A percentile compares a stretch with the other conserved stretches of the same genome.
These are phyloP conservation scores for Meloe dianella DNA, from an alignment of 2,888 invertebrate species.

Conservation along the genomic window DNA sequence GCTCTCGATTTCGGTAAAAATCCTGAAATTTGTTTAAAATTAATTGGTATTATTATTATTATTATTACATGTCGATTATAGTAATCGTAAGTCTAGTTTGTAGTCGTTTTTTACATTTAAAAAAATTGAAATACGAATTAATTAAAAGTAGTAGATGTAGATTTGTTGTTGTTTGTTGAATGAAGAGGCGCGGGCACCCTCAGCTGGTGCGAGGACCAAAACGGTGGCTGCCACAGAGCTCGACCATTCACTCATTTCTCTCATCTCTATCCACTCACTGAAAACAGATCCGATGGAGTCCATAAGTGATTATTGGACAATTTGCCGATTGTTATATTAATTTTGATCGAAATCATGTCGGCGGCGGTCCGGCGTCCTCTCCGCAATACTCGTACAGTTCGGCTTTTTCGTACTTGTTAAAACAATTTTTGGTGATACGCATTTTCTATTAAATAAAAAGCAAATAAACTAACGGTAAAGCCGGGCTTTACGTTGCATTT, in stretches of 20 bases:
- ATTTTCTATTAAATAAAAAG: no score
- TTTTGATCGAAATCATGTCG: conserved; percentile 19
- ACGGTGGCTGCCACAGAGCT: conserved; percentile 51
- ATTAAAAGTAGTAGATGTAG: conserved; percentile 48
- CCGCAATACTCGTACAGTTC: conserved; percentile 28
- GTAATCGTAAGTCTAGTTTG: conserved; percentile 56
- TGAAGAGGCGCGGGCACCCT: conserved; percentile 55
- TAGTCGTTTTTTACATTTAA: conserved; percentile 55
- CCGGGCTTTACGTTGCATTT: conserved; percentile 41
- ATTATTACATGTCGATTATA: conserved; percentile 55
- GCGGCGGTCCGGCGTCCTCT: conserved; percentile 45
- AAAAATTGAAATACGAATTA: conserved; percentile 51
- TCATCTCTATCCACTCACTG: no score
- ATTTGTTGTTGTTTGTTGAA: conserved; percentile 44
- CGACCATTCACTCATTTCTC: conserved; percentile 39
- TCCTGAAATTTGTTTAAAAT: conserved; percentile 43
- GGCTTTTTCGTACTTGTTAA: conserved; percentile 17
- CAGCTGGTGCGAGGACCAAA: conserved; percentile 60
- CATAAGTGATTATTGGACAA: not conserved
- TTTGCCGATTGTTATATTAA: not conserved
- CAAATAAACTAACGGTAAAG: not conserved
- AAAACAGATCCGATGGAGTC: not conserved
- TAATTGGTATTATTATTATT: not conserved
- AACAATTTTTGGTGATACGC: no score
- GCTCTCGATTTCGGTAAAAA: conserved; percentile 40